phyloP scores from a whole-genome alignment of 2,888 invertebrate genomes.

The Tenthredo distinguenda region DNA sequence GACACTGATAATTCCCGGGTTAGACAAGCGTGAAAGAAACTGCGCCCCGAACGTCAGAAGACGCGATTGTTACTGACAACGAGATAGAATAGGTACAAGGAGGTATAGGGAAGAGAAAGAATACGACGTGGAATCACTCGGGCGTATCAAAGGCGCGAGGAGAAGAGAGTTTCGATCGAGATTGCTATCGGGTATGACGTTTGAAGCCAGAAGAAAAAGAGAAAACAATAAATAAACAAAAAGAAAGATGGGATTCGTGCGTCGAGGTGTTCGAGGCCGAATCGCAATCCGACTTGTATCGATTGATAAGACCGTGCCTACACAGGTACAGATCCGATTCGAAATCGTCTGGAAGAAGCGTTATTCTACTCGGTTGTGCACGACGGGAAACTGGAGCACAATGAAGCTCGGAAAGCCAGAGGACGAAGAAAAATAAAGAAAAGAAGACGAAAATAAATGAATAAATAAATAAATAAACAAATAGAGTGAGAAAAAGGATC shows the following conservation, averaged over 20 bases:
- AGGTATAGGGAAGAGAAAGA: background rate
- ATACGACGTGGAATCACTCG: conserved; percentile 33
- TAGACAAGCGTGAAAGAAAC: conserved; percentile 44
- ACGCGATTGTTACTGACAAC: conserved; percentile 35
- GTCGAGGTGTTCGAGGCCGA: background rate
- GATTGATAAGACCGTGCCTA: background rate
- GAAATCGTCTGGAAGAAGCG: conserved; percentile 1
- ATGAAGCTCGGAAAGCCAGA: background rate
- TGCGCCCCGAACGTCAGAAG: conserved; percentile 1
- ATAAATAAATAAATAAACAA: background rate
- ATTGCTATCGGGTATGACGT: conserved; percentile 13
- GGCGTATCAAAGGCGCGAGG: conserved; percentile 32
- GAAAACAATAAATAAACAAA: background rate
- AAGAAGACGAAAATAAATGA: background rate
- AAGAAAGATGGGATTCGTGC: background rate
- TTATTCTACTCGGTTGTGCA: conserved; percentile 41
- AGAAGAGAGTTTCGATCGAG: background rate
- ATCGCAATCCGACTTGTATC: conserved; percentile 25
- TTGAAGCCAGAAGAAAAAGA: background rate
- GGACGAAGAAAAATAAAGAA: background rate
- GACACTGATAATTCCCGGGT: conserved; percentile 21
- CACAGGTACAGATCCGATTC: background rate
- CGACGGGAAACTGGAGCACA: conserved; percentile 9
- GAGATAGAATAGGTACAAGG: background rate
- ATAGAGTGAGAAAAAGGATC: background rate